Percentiles rank a stretch among this genome's conserved stretches.
Evolutionary conservation across 2,113 vertebrate species (phyloP).

Genomic region (Theristicus caerulescens): DNA sequence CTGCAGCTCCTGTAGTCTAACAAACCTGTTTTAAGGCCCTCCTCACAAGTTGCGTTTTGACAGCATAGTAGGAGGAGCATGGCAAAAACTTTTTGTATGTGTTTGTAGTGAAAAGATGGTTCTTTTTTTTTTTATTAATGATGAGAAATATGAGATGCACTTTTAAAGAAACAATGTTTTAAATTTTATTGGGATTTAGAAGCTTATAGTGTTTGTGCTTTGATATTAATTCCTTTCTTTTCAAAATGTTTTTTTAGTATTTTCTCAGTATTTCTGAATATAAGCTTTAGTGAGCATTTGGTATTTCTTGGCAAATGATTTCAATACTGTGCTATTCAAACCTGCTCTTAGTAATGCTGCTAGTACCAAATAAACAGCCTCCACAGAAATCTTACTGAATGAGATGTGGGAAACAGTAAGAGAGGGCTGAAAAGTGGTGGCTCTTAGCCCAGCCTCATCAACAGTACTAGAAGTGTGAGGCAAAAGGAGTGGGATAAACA

Average conservation of each 20-base stretch:
- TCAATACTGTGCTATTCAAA: neutral
- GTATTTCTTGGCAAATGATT: neutral
- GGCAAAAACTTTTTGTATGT: neutral
- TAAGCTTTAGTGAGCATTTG: neutral
- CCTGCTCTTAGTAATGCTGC: neutral
- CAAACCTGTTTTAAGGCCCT: neutral
- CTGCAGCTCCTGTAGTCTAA: neutral
- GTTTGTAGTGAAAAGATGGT: neutral
- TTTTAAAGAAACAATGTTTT: neutral
- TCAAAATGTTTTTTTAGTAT: neutral
- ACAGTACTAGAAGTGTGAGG: neutral
- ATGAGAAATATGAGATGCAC: neutral
- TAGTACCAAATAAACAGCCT: neutral
- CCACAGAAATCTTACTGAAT: neutral
- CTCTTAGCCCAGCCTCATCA: conserved; percentile 13
- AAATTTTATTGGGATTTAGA: neutral
- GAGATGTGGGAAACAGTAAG: neutral
- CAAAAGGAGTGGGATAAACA: neutral
- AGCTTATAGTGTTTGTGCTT: neutral
- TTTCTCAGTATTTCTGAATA: neutral
- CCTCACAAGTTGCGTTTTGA: neutral
- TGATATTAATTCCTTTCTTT: neutral
- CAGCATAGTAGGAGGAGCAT: neutral
- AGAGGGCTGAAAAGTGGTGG: neutral
- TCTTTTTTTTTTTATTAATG: neutral